Base-by-base conservation (phyloP, 2,797 vertebrate genomes). In the Chaenodraco wilsoni region DNA sequence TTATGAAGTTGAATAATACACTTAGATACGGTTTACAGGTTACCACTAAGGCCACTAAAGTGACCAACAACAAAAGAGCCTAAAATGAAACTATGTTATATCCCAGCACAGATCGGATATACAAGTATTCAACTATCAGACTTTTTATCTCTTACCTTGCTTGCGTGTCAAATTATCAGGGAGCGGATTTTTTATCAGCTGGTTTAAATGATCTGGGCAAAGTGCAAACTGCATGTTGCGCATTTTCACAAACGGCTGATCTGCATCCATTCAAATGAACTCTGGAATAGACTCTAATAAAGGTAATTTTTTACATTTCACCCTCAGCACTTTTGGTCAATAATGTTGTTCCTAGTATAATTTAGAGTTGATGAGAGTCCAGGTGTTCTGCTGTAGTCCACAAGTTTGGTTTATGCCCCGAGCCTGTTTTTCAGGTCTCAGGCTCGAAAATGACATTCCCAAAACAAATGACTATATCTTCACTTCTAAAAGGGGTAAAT, bases 131-230 rank as follows among this genome's bases (percentile, higher is more conserved):
- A 81, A 45, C 16, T 5, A 14, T 55, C 41, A 14, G 13, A 33
- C 33, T 44, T 57, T 86, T 79, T 77, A 84, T 88, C 85, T 86
- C 51, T 59, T 60, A 80, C 54, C 72, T 73, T 67, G 68, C 49
- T 45, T 58, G 56, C 61, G 82, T 80, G 83, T 78, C 85, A 91
- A 82, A 87, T 87, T 89, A 79, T 88, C 8, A 23, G 72, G 84
- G 84, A 76, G 92, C 85, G 87, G 81, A 90, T 84, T 63, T 84
- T 87, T 94, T 95, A 94, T 94, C 94, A 86, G 86, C 57, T 65
- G 75, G 58, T 76, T 78, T 59, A 64, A 69, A 66, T 71, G 81
- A 79, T 79, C 90, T 62, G 94, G 84, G 87, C 93, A 95, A 95
- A 95, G 94, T 92, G 84, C 95, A 83, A 56, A 19, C 58, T 69